Evolutionary conservation across 2,888 invertebrate species (phyloP), one percentile per base, ranked within the genome.

Genomic region (Sarcophaga caerulescens): DNA sequence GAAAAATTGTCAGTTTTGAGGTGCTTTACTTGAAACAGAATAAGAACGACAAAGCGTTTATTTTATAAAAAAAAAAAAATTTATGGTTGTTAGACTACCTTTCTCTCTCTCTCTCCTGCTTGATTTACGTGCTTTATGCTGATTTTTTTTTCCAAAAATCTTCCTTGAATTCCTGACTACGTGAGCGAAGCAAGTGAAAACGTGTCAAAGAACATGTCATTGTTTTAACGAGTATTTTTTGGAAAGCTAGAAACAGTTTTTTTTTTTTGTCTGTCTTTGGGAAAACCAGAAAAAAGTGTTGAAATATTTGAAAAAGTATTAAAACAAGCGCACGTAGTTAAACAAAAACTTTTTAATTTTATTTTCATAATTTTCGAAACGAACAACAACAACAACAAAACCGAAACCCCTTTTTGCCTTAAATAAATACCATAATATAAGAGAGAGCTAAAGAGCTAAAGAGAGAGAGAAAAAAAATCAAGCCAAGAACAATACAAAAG

Each of bases 281-380:
- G 35, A 35, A 8, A 35, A 35, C 35, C 35, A 35, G 2, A 62
- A 71, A 62, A 69, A 75, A 25, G 17, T 78, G 47, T 60, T 69
- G 35, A 76, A 76, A 81, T 17, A 14, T 57, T 71, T 76, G 19
- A 35, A 60, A 60, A 17, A 47, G 45, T 81, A 57, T 62, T 62
- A 59, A 62, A 78, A 69, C 3, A 45, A 11, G 17, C 66, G 47
- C 81, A 78, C 77, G 63, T 69, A 35, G 74, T 25, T 70, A 71
- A 63, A 75, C 35, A 81, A 68, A 73, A 81, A 81, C 21, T 85
- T 85, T 85, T 78, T 78, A 85, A 81, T 85, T 81, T 59, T 85
- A 78, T 81, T 85, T 81, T 78, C 69, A 81, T 70, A 85, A 70
- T 75, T 75, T n/a, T 25, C 5, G 17, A 47, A 66, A 52, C 11